phyloP scores from a whole-genome alignment of 2,888 invertebrate species.

The Drosophila prolongata region DNA sequence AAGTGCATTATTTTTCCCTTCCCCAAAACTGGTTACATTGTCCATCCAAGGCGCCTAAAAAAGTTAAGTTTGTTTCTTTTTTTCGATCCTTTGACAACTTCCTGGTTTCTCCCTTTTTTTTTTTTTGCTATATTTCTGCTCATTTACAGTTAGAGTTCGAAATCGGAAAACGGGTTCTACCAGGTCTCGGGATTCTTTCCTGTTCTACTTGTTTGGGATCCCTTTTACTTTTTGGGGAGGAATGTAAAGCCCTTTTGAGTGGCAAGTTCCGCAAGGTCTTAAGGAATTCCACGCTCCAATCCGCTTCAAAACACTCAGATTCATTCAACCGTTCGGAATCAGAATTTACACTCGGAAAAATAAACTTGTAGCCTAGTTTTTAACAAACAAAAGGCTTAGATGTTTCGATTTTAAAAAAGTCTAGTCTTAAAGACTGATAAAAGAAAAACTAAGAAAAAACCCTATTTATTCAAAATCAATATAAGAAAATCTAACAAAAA shows the following conservation, averaged over 20 bases:
- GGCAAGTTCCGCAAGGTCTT: constrained; percentile 28
- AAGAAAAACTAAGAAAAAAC: neutral
- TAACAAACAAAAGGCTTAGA: too few species aligned
- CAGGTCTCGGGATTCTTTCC: constrained; percentile 3
- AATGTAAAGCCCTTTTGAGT: constrained; percentile 14
- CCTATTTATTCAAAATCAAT: too few species aligned
- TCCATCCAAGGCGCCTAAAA: constrained; percentile 8
- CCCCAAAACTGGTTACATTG: constrained; percentile 29
- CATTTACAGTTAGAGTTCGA: constrained; percentile 29
- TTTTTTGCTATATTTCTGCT: neutral
- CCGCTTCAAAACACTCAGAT: neutral
- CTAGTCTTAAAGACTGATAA: too few species aligned
- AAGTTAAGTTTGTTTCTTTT: neutral
- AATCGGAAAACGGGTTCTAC: constrained; percentile 5
- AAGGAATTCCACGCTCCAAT: constrained; percentile 1
- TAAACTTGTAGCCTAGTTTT: neutral
- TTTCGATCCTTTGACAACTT: constrained; percentile 7
- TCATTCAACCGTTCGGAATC: neutral
- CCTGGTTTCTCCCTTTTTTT: constrained; percentile 10
- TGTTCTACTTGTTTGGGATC: constrained; percentile 15
- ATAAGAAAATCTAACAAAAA: neutral
- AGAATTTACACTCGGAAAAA: too few species aligned
- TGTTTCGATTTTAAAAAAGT: neutral
- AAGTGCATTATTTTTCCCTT: constrained; percentile 22
- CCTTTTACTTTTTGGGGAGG: constrained; percentile 24